These are phyloP conservation scores for Sylvilagus floridanus DNA, from an alignment of 2,797 vertebrate species.

Conservation along the genomic window DNA sequence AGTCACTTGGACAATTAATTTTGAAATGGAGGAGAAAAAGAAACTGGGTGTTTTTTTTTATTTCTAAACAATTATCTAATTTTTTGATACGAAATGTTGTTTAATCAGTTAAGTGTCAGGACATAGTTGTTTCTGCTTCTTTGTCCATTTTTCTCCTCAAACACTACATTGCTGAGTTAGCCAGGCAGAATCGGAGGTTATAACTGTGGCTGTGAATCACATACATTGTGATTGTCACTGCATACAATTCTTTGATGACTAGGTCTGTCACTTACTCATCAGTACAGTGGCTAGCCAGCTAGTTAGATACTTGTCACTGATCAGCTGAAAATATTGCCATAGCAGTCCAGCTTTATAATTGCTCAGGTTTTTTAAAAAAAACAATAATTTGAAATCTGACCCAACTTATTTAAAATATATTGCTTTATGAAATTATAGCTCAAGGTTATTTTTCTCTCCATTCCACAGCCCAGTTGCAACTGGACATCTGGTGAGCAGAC, in stretches of 20 bases:
- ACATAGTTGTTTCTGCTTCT: neutral
- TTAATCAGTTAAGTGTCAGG: neutral
- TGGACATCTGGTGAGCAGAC: slow-evolving; percentile 3
- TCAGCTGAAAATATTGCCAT: slow-evolving; percentile 35
- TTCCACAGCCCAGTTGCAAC: neutral
- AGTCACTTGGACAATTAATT: slow-evolving; percentile 17
- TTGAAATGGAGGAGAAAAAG: neutral
- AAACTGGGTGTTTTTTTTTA: neutral
- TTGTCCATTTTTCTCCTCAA: neutral
- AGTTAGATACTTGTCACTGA: neutral
- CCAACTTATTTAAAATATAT: slow-evolving; percentile 39
- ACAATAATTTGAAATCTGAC: slow-evolving; percentile 41
- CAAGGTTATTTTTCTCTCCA: slow-evolving; percentile 39
- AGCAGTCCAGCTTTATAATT: neutral
- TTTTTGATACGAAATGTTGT: neutral
- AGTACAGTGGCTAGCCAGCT: neutral
- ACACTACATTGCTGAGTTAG: neutral
- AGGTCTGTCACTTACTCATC: neutral
- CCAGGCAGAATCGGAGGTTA: neutral
- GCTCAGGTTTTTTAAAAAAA: slow-evolving; percentile 1
- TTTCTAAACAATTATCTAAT: neutral
- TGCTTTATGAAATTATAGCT: slow-evolving; percentile 44
- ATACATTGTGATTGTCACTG: neutral
- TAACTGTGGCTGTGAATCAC: neutral
- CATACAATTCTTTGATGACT: neutral